Percentiles rank a stretch among this genome's conserved stretches.
Conservation (phyloP, 2,113 vertebrate species). For the Passer montanus region DNA sequence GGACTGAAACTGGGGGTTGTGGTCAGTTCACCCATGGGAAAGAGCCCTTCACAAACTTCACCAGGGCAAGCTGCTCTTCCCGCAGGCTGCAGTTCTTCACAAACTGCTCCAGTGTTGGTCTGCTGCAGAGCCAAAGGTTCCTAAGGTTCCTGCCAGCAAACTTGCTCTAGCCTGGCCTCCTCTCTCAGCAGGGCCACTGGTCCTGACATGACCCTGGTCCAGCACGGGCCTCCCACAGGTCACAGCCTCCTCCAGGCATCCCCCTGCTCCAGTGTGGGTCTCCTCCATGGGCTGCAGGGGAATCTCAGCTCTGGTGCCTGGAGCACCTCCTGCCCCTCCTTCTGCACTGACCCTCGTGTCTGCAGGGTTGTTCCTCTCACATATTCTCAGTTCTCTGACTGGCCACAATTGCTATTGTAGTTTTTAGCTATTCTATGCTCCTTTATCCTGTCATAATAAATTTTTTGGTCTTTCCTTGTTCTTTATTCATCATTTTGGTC, state of each 20-base stretch:
- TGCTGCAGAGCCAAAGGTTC: not conserved
- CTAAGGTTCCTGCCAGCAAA: not conserved
- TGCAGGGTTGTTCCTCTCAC: not conserved
- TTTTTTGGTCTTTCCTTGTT: not conserved
- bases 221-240: rapidly evolving
- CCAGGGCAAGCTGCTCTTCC: not conserved
- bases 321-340: not conserved
- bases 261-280: rapidly evolving
- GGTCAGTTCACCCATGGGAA: not conserved
- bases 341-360: not conserved
- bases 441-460: not conserved
- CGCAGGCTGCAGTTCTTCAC: not conserved
- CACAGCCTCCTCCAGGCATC: not conserved
- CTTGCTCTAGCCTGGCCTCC: not conserved
- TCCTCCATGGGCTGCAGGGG: not conserved
- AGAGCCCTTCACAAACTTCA: not conserved
- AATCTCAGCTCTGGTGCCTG: rapidly evolving
- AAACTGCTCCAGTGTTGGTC: not conserved
- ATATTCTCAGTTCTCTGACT: not conserved
- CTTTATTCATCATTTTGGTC: not conserved
- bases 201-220: not conserved
- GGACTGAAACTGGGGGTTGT: not conserved
- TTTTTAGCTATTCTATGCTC: not conserved
- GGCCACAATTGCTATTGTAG: not conserved
- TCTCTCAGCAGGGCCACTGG: rapidly evolving